Evolutionary conservation across 2,113 vertebrate genomes (phyloP).

Genomic region (Tachuris rubrigastra): DNA sequence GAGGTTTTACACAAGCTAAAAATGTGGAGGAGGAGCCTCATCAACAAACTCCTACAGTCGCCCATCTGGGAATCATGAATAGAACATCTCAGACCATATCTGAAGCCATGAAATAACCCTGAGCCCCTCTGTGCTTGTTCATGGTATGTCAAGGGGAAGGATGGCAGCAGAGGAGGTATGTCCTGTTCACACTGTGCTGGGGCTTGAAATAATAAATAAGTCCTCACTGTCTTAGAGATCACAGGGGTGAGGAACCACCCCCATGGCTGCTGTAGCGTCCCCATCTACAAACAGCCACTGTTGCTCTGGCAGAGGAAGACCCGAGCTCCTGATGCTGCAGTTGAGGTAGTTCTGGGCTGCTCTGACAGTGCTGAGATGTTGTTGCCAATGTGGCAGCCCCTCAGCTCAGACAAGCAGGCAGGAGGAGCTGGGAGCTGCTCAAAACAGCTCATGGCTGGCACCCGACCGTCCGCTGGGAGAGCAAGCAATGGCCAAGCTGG

Average conservation of each 20-base stretch:
- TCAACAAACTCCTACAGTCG: neutral
- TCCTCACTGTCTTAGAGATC: neutral
- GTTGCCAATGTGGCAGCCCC: neutral
- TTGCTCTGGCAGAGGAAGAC: neutral
- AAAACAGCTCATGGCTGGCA: neutral
- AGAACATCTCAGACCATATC: neutral
- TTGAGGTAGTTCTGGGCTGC: neutral
- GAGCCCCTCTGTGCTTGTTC: neutral
- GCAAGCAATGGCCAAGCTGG: neutral
- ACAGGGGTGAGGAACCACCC: neutral
- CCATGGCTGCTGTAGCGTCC: neutral
- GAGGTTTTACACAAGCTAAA: neutral
- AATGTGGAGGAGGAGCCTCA: neutral
- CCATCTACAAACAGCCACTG: neutral
- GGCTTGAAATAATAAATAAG: neutral
- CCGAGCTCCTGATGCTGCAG: neutral
- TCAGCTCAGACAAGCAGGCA: neutral
- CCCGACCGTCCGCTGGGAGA: fast-evolving
- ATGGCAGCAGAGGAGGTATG: neutral
- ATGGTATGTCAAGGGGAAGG: neutral
- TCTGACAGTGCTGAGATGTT: fast-evolving
- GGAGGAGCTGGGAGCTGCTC: neutral
- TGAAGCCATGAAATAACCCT: neutral
- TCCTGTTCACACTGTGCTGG: neutral
- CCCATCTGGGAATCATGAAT: neutral